These are phyloP conservation scores for Sisyra terminalis DNA, from an alignment of 2,888 invertebrate genomes.

Conservation along the genomic window DNA sequence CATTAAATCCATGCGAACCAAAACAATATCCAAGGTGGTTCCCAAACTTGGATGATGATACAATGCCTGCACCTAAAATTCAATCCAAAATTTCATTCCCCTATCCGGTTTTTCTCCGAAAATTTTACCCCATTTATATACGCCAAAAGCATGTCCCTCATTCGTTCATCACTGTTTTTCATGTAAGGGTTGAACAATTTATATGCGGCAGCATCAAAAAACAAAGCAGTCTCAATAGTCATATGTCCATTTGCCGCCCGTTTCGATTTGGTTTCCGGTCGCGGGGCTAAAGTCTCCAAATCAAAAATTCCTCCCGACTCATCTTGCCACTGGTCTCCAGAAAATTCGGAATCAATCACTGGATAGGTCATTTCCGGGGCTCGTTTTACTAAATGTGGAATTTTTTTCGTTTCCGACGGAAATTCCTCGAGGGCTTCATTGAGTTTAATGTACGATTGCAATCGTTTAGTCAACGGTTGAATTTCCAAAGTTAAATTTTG, in stretches of 20 bases:
- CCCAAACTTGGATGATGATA: slow-evolving; percentile 61
- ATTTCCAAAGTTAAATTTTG: slow-evolving; percentile 54
- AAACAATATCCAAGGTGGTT: slow-evolving; percentile 42
- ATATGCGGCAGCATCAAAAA: slow-evolving; percentile 59
- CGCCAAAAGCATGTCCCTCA: slow-evolving; percentile 60
- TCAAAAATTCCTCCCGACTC: not conserved
- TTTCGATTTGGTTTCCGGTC: slow-evolving; percentile 1
- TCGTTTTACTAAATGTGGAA: slow-evolving; percentile 41
- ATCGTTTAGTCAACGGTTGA: slow-evolving; percentile 36
- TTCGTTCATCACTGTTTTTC: slow-evolving; percentile 42
- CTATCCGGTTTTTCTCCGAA: too few relatives aligned
- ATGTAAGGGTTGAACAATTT: slow-evolving; percentile 51
- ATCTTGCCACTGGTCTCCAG: not conserved
- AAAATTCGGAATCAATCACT: slow-evolving; percentile 21
- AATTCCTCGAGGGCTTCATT: slow-evolving; percentile 24
- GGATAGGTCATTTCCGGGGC: slow-evolving; percentile 29
- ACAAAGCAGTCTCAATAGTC: slow-evolving; percentile 54
- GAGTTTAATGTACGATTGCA: slow-evolving; percentile 25
- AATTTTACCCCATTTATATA: slow-evolving; percentile 61
- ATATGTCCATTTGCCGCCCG: slow-evolving; percentile 21
- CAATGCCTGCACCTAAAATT: slow-evolving; percentile 52
- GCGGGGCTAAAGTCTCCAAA: not conserved
- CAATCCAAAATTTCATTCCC: not conserved
- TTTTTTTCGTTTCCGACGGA: slow-evolving; percentile 11
- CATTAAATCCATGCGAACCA: slow-evolving; percentile 55